Evolutionary conservation across 2,797 vertebrate genomes (phyloP).

Genomic region (Platalea minor): DNA sequence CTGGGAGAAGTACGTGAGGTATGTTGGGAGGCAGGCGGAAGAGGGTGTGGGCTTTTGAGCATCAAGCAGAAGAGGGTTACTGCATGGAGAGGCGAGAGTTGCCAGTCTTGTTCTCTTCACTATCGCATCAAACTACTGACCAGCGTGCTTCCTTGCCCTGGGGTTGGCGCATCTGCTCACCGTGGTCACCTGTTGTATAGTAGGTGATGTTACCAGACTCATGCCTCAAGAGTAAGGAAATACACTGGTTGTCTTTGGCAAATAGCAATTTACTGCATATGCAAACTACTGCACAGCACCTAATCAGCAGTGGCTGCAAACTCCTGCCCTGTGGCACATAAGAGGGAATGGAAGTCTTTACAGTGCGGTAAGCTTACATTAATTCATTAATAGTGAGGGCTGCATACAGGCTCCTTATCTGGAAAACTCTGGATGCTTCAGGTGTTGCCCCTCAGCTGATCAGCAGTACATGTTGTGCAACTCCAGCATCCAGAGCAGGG

Average conservation of each 20-base stretch:
- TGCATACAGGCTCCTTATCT: background rate
- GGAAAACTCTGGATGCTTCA: background rate
- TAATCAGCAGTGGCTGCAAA: background rate
- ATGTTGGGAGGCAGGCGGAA: background rate
- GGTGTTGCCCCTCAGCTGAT: background rate
- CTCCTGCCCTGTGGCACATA: background rate
- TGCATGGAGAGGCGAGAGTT: background rate
- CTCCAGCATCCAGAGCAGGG: background rate
- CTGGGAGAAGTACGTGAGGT: background rate
- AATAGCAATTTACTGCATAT: background rate
- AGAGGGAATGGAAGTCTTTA: background rate
- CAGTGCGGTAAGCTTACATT: background rate
- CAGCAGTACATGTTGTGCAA: background rate
- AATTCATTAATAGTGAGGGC: background rate
- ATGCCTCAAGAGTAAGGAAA: background rate
- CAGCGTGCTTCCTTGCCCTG: background rate
- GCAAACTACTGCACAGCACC: background rate
- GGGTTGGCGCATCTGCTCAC: background rate
- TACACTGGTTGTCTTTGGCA: background rate
- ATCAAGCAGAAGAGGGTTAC: background rate
- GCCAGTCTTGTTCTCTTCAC: background rate
- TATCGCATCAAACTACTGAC: background rate
- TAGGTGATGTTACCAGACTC: background rate
- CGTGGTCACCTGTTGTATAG: background rate
- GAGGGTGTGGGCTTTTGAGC: background rate